Evolutionary conservation across 1,140 invertebrate species (phyloP).

Genomic region (Plodia interpunctella): DNA sequence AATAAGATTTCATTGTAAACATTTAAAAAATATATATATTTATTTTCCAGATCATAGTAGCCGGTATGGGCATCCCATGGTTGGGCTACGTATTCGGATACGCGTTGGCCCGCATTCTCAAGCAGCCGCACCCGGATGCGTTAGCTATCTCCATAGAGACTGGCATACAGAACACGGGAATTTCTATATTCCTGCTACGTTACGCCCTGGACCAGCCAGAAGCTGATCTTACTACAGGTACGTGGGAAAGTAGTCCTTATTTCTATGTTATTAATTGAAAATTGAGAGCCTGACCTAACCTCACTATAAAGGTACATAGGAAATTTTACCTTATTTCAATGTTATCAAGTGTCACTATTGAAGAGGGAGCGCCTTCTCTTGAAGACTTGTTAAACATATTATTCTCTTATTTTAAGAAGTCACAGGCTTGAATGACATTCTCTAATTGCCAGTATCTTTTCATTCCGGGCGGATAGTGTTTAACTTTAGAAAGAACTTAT

Average conservation of each 20-base stretch:
- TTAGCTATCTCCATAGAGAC: constrained; percentile 95
- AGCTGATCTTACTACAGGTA: constrained; percentile 89
- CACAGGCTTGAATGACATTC: too few relatives aligned
- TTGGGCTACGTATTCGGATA: constrained; percentile 90
- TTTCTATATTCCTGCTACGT: constrained; percentile 90
- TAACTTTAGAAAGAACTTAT: too few relatives aligned
- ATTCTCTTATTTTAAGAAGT: too few relatives aligned
- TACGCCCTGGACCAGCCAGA: constrained; percentile 84
- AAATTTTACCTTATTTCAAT: too few relatives aligned
- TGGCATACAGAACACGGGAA: constrained; percentile 96
- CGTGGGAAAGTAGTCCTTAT: not conserved
- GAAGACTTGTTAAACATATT: too few relatives aligned
- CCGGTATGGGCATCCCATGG: constrained; percentile 91
- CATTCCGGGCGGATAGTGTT: too few relatives aligned
- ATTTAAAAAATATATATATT: not conserved
- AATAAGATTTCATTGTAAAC: too few relatives aligned
- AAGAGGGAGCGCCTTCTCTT: too few relatives aligned
- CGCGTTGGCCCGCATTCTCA: constrained; percentile 77
- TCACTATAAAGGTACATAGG: too few relatives aligned
- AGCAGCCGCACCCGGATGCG: constrained; percentile 81
- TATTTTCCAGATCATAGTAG: constrained; percentile 83
- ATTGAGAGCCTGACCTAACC: too few relatives aligned
- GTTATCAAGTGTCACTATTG: too few relatives aligned
- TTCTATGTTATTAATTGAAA: not conserved
- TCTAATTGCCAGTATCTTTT: too few relatives aligned